Evolutionary conservation across 2,888 invertebrate genomes (phyloP).

Genomic region (Parnassius smintheus): DNA sequence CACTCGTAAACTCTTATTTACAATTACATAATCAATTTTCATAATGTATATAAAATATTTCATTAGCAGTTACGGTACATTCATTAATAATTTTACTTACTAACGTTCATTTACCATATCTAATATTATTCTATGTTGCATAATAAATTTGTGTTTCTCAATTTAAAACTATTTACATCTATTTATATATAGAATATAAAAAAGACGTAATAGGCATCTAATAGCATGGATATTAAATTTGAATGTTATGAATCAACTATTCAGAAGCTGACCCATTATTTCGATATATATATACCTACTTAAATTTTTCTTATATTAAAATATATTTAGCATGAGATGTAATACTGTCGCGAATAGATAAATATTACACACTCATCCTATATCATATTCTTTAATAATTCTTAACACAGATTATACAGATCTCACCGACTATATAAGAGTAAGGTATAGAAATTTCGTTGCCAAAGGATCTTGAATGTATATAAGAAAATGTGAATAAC

Average conservation of each 20-base stretch:
- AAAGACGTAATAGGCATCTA: slow-evolving; percentile 14
- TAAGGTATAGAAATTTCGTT: background rate
- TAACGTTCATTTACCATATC: slow-evolving; percentile 14
- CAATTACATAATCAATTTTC: background rate
- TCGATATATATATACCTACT: slow-evolving; percentile 11
- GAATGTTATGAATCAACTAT: slow-evolving; percentile 27
- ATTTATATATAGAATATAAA: no score
- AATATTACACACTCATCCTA: slow-evolving; percentile 9
- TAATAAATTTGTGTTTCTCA: background rate
- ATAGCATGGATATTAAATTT: slow-evolving; percentile 36
- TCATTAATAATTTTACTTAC: background rate
- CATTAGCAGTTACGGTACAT: background rate
- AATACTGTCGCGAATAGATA: slow-evolving; percentile 13
- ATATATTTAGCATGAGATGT: slow-evolving; percentile 31
- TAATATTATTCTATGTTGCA: slow-evolving; percentile 2
- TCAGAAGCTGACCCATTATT: slow-evolving; percentile 58
- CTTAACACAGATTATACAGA: slow-evolving; percentile 52
- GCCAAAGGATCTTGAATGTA: background rate
- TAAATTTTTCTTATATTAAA: slow-evolving; percentile 38
- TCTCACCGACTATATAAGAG: slow-evolving; percentile 36
- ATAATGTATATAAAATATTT: background rate
- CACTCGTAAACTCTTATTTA: slow-evolving; percentile 2
- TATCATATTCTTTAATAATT: slow-evolving; percentile 9
- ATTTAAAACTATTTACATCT: no score
- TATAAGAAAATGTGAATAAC: slow-evolving; percentile 7